Base-by-base conservation (phyloP, 2,888 invertebrate genomes). In the Eucera pruinosa region DNA sequence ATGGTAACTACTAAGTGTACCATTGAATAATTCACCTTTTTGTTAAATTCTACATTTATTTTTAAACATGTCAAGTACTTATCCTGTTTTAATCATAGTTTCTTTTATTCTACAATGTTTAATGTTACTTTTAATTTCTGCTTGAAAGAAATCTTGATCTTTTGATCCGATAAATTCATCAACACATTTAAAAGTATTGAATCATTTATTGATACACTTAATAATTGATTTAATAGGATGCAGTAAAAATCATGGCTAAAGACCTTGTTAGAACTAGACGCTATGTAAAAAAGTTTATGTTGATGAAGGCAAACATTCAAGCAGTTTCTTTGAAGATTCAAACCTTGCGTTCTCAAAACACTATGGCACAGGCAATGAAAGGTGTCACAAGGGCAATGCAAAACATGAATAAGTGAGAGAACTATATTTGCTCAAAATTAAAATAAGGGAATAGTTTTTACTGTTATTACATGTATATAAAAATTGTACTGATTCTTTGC, bases 341-440 rank as follows among this genome's bases (percentile, higher is more conserved):
- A 93, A 99, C 99, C 0, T 94, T 99, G 23, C 96, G 98, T 92
- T 99, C 99, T 7, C 99, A 99, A 93, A 99, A 98, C 93, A 97
- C 99, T 6, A 99, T 99, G 99, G 99, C 99, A 23, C 96, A 98
- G 93, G 99, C 99, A 0, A 99, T 99, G 99, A 97, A 97, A 92
- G 99, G 99, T 27, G 99, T 99, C 47, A 99, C 99, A 1, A 96
- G 96, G 91, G 99, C 99, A 77, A 99, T 99, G 99, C 96, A 97
- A 91, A 97, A 96, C 91, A 99, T 99, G 99, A 99, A 99, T 93
- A 95, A 94, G 94, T 95, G 92, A 91, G 93, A 39, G 66, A 2
- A 5, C 18, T 6, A 0, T 27, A 11, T 7, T 45, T 20, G 0
- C 15, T 43, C 25, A 7, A 15, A 72, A 60, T 55, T 11, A 54